phyloP scores from a whole-genome alignment of 2,888 invertebrate genomes.

The Pheosia gnoma region DNA sequence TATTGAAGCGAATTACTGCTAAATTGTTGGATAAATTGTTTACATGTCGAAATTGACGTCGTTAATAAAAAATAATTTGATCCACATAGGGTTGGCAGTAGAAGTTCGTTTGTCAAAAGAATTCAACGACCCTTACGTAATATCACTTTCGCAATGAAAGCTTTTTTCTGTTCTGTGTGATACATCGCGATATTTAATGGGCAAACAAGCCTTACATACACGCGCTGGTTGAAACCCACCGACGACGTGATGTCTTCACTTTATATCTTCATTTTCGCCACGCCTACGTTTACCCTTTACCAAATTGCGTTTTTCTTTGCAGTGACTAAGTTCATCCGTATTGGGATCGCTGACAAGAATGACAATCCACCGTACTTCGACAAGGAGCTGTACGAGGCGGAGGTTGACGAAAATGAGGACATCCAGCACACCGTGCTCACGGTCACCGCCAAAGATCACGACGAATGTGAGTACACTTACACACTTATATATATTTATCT shows the following conservation, averaged over 20 bases:
- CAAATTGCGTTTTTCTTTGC: constrained; percentile 72
- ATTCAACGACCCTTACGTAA: constrained; percentile 21
- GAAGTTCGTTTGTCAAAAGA: too few relatives aligned
- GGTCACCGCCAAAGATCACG: constrained; percentile 99
- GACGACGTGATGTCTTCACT: neutral
- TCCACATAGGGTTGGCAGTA: neutral
- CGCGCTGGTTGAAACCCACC: neutral
- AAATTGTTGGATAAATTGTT: constrained; percentile 47
- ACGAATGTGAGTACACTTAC: constrained; percentile 94
- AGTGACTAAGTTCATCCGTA: constrained; percentile 99
- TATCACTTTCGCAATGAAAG: constrained; percentile 38
- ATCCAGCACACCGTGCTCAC: constrained; percentile 98
- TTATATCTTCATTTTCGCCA: neutral
- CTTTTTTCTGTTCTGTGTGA: constrained; percentile 44
- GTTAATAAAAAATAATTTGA: constrained; percentile 16
- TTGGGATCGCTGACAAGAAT: constrained; percentile 99
- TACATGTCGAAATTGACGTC: constrained; percentile 30
- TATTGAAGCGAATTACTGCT: constrained; percentile 53
- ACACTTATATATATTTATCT: constrained; percentile 7
- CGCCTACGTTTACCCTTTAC: constrained; percentile 11
- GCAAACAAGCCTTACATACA: constrained; percentile 23
- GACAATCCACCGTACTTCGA: constrained; percentile 99
- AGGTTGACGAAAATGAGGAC: constrained; percentile 99
- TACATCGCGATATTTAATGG: constrained; percentile 34
- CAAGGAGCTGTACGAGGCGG: constrained; percentile 97